Base-by-base conservation (phyloP, 1,140 invertebrate genomes). In the Drosophila sechellia region DNA sequence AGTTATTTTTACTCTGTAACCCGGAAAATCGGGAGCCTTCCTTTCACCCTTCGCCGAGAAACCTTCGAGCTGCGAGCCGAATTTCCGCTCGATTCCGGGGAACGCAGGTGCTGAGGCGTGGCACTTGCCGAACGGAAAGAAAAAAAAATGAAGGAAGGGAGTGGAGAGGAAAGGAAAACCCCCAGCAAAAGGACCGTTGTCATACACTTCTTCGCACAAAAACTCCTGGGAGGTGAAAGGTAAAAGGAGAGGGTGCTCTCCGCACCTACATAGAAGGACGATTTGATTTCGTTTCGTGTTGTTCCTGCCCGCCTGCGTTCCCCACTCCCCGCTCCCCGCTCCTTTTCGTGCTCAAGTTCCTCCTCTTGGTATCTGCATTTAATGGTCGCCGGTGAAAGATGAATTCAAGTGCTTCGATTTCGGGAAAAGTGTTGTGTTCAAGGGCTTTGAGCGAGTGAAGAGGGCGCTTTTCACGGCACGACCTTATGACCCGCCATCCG, bases 1-100 rank as follows among this genome's bases (percentile, higher is more conserved):
- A 81, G 83, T 85, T 85, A 85, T 85, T 70, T 74, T 80, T 64
- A 50, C 77, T 59, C 42, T 45, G 46, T 42, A 42, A 50, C 50
- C 40, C 20, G 27, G 5, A 49, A 49, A 49, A 25, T 31, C 46
- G 46, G 46, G 1, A 49, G 31, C 15, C 15, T 34, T 12, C 5
- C 20, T 45, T 45, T 31, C 27, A 6, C 13, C 22, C 40, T 13
- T 4, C 25, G 6, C 31, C 31, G 8, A 31, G 20, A 37, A 61
- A 31, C 37, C 54, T 61, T 58, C 11, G 59, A 61, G 34, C 53
- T 61, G 43, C n/a, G 6, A 34, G 55, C 66, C 61, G 46, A 75
- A 75, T 75, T 75, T 43, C 52, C 50, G 56, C 49, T 75, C 53
- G 60, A 57, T 25, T 27, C 56, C 37, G 17, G 35, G 37, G 15